phyloP scores from a whole-genome alignment of 2,113 vertebrate genomes.

The Zapornia atra region DNA sequence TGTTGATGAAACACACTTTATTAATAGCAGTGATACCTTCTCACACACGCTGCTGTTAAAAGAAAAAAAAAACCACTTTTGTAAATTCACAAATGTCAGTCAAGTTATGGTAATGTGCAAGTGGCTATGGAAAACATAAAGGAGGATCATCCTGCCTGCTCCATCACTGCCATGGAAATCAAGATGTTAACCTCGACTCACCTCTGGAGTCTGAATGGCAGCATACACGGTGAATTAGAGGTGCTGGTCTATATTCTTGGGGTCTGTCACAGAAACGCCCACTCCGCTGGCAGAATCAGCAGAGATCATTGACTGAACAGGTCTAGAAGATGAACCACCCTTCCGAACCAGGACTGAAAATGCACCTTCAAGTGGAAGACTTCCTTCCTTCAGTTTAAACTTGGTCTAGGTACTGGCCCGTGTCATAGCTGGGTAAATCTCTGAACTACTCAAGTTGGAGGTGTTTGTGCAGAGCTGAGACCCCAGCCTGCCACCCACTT shows the following conservation, averaged over 20 bases:
- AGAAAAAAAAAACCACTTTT: background rate
- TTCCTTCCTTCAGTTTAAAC: background rate
- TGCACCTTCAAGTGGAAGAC: background rate
- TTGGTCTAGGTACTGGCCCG: background rate
- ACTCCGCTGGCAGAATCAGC: background rate
- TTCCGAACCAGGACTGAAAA: background rate
- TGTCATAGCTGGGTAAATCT: background rate
- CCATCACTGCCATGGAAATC: background rate
- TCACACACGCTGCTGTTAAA: background rate
- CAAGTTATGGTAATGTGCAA: background rate
- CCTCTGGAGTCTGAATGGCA: background rate
- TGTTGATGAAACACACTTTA: background rate
- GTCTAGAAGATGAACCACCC: background rate
- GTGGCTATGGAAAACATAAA: background rate
- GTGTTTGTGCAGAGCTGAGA: background rate
- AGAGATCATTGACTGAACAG: background rate
- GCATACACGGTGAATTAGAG: background rate
- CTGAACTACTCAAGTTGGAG: background rate
- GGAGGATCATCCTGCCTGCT: background rate
- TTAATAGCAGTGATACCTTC: constrained; percentile 40
- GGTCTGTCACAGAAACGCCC: background rate
- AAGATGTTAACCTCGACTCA: background rate
- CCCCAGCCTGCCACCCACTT: background rate
- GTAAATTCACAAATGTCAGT: background rate
- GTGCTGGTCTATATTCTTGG: background rate